Conservation (phyloP, 1,140 invertebrate genomes). For the Pollicipes pollicipes region DNA sequence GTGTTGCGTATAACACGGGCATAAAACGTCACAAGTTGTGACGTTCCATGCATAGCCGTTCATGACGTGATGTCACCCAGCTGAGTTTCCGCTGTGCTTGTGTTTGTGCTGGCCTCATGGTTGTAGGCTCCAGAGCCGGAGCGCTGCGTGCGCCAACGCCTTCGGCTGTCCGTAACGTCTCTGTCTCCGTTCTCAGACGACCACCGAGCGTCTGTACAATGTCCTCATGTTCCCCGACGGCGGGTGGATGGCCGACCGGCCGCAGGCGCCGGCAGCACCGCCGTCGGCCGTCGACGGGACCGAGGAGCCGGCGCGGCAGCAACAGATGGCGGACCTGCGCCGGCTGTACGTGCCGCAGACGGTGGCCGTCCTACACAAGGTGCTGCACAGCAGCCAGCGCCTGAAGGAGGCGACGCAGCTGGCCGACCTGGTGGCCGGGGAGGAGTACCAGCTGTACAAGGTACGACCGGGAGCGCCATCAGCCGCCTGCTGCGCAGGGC, state of each 20-base stretch:
- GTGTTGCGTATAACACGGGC: too few species aligned
- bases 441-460: slow-evolving; percentile 58
- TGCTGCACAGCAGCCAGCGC: slow-evolving; percentile 53
- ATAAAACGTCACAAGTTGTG: too few species aligned
- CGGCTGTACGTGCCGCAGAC: slow-evolving; percentile 61
- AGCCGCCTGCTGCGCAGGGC: neutral
- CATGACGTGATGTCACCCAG: slow-evolving; percentile 28
- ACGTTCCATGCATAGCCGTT: too few species aligned
- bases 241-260: slow-evolving; percentile 64
- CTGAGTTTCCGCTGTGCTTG: slow-evolving; percentile 3
- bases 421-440: slow-evolving; percentile 55
- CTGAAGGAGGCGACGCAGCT: slow-evolving; percentile 59
- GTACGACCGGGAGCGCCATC: slow-evolving; percentile 22
- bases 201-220: slow-evolving; percentile 56
- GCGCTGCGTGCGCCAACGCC: too few species aligned
- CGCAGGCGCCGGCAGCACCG: slow-evolving; percentile 28
- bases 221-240: slow-evolving; percentile 71
- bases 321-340: slow-evolving; percentile 53
- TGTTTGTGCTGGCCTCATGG: slow-evolving; percentile 12
- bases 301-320: slow-evolving; percentile 28
- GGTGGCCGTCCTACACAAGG: slow-evolving; percentile 52
- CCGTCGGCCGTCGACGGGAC: slow-evolving; percentile 19
- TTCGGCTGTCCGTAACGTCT: too few species aligned
- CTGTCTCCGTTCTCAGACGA: too few species aligned
- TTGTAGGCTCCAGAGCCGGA: too few species aligned